Conservation (phyloP, 2,113 vertebrate species). For the Pollachius pollachius region DNA sequence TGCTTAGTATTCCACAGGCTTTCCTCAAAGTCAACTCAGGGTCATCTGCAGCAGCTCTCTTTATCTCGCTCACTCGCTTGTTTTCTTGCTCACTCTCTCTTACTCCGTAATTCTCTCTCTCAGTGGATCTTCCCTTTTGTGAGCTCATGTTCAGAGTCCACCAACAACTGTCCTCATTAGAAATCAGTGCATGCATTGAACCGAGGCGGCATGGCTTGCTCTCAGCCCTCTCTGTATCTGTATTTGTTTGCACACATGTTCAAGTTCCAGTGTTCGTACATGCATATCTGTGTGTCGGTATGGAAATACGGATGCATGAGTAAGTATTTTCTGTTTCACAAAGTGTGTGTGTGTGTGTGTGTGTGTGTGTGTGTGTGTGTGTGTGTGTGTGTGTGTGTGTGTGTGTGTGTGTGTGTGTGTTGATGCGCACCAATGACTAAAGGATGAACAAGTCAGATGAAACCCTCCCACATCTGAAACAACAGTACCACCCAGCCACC, state of each 20-base stretch:
- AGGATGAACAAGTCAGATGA: not conserved
- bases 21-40: constrained; percentile 68
- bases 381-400: constrained; percentile 15
- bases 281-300: too few species aligned
- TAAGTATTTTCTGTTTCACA: too few species aligned
- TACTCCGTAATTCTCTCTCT: constrained; percentile 14
- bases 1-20: constrained; percentile 68
- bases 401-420: not conserved
- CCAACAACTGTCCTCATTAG: constrained; percentile 31
- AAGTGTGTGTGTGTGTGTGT: constrained; percentile 13
- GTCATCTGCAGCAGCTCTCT: constrained; percentile 53
- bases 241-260: not conserved
- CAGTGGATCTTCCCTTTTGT: constrained; percentile 17
- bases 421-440: not conserved
- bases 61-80: not conserved
- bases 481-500: not conserved
- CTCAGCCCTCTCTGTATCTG: constrained; percentile 20
- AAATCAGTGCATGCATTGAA: constrained; percentile 14
- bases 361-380: not conserved
- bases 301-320: too few species aligned
- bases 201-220: constrained; percentile 23
- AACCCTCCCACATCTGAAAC: too few species aligned
- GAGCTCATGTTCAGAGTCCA: constrained; percentile 33
- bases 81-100: constrained; percentile 19
- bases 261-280: constrained; percentile 9